A percentile compares a stretch with the other conserved stretches of the same genome.
Evolutionary conservation across 2,797 vertebrate species (phyloP).

Genomic region (Simalia tracyae): DNA sequence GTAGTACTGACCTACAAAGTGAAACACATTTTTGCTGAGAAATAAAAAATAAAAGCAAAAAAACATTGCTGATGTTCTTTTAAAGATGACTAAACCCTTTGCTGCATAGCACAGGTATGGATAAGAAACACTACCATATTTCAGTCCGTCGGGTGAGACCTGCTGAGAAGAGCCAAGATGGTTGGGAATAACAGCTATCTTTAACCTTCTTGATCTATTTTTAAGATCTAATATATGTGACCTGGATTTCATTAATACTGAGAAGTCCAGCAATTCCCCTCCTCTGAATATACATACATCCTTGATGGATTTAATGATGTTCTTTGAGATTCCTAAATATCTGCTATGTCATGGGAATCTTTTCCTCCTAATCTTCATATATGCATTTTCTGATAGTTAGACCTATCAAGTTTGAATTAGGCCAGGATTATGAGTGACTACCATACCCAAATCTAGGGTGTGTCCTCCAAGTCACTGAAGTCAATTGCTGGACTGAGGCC

Average conservation of each 20-base stretch:
- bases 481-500: neutral
- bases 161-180: constrained; percentile 12
- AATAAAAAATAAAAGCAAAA: neutral
- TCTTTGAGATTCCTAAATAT: neutral
- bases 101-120: neutral
- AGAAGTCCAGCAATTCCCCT: neutral
- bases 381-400: neutral
- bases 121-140: neutral
- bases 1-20: neutral
- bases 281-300: neutral
- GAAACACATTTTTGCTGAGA: neutral
- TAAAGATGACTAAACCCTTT: neutral
- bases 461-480: neutral
- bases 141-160: neutral
- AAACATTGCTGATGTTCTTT: neutral
- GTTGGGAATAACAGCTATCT: constrained; percentile 15
- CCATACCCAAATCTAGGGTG: neutral
- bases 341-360: neutral
- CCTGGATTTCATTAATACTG: neutral
- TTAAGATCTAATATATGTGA: constrained; percentile 1
- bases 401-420: neutral
- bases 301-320: neutral
- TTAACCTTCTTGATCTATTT: constrained; percentile 19
- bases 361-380: neutral
- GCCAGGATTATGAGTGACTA: neutral